These are phyloP conservation scores for Acanthiza pusilla DNA, from an alignment of 2,797 vertebrate genomes.

Conservation along the genomic window DNA sequence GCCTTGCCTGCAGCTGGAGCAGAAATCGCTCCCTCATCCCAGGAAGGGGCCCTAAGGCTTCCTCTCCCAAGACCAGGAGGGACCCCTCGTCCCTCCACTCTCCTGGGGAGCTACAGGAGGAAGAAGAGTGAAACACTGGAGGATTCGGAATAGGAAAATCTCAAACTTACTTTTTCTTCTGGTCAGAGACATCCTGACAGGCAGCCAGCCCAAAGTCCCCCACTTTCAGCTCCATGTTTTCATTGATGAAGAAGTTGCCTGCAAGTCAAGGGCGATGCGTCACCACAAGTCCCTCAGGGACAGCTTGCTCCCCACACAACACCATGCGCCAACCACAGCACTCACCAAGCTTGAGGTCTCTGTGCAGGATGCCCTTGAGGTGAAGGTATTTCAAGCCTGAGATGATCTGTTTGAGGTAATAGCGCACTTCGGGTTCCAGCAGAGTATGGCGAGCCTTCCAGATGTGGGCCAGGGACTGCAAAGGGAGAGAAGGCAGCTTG, in stretches of 20 bases:
- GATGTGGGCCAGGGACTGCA: slow-evolving; percentile 96
- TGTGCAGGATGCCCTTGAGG: slow-evolving; percentile 89
- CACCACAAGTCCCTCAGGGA: neutral
- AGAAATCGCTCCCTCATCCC: neutral
- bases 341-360: slow-evolving; percentile 96
- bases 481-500: neutral
- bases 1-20: slow-evolving; percentile 16
- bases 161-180: slow-evolving; percentile 89
- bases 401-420: slow-evolving; percentile 97
- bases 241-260: slow-evolving; percentile 99
- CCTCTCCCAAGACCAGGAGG: neutral
- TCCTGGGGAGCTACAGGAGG: neutral
- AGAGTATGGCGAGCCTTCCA: slow-evolving; percentile 97
- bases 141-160: neutral
- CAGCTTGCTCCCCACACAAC: neutral
- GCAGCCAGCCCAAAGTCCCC: slow-evolving; percentile 96
- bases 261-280: neutral
- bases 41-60: neutral
- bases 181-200: slow-evolving; percentile 86
- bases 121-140: neutral
- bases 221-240: slow-evolving; percentile 96
- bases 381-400: slow-evolving; percentile 96
- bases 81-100: neutral
- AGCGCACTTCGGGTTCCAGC: slow-evolving; percentile 94
- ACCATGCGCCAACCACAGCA: neutral